Evolutionary conservation across 2,888 invertebrate genomes (phyloP).

Genomic region (Drosophila nigritarsus): DNA sequence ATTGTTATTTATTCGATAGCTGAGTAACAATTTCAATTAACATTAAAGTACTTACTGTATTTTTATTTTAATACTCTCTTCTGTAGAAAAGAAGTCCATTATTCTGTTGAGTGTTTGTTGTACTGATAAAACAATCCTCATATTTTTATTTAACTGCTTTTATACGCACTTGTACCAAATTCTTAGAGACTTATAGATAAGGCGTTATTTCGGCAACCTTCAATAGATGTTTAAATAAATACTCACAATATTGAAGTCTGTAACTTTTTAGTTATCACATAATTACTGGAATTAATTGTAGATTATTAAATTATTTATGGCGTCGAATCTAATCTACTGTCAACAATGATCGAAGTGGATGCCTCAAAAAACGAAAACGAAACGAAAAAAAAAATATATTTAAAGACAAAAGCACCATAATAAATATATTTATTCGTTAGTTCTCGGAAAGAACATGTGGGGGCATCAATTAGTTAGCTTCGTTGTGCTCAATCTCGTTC

Average conservation of each 20-base stretch:
- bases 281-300: not conserved
- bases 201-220: not conserved
- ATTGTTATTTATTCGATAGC: too few relatives aligned
- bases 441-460: not conserved
- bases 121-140: not conserved
- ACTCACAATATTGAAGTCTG: not conserved
- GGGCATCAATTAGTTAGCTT: not conserved
- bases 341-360: not conserved
- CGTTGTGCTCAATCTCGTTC: not conserved
- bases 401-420: not conserved
- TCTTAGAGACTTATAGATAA: not conserved
- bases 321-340: not conserved
- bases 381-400: not conserved
- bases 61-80: not conserved
- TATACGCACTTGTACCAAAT: not conserved
- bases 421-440: not conserved
- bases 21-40: too few relatives aligned
- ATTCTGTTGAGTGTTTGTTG: not conserved
- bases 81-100: not conserved
- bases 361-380: too few relatives aligned
- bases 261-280: not conserved
- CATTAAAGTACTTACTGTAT: not conserved
- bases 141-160: not conserved
- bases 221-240: not conserved
- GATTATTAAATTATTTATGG: not conserved